phyloP scores from a whole-genome alignment of 2,888 invertebrate genomes.

The Cartodere bifasciata region DNA sequence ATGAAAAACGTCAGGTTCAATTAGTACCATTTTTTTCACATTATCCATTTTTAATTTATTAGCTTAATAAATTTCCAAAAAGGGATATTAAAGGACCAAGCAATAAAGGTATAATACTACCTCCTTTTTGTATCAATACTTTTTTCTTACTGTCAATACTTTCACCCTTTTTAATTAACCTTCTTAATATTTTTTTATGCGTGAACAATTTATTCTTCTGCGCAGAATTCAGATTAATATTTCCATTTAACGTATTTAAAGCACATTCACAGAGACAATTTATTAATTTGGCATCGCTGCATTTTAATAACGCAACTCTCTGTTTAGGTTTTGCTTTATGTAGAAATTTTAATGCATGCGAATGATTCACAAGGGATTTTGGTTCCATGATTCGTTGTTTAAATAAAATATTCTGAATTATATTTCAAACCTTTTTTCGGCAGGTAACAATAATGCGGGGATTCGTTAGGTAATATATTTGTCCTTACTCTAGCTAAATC shows the following conservation, averaged over 20 bases:
- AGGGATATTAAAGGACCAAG: slow-evolving; percentile 7
- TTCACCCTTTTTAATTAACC: slow-evolving; percentile 4
- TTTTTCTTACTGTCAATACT: slow-evolving; percentile 6
- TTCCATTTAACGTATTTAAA: slow-evolving; percentile 7
- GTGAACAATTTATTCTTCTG: slow-evolving; percentile 5
- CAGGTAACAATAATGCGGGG: slow-evolving; percentile 5
- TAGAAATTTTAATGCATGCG: slow-evolving; percentile 5
- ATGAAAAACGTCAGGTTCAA: slow-evolving; percentile 6
- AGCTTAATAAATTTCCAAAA: slow-evolving; percentile 7
- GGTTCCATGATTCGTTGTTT: too few species aligned
- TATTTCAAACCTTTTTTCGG: slow-evolving; percentile 10
- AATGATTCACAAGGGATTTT: too few species aligned
- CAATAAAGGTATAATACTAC: slow-evolving; percentile 5
- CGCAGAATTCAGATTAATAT: slow-evolving; percentile 4
- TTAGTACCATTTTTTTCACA: slow-evolving; percentile 9
- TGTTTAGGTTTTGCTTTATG: slow-evolving; percentile 4
- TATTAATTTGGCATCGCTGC: slow-evolving; percentile 1
- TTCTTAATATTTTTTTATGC: slow-evolving; percentile 7
- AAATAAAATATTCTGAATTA: too few species aligned
- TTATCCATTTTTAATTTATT: slow-evolving; percentile 10
- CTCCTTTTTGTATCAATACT: slow-evolving; percentile 4
- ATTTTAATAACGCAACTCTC: slow-evolving; percentile 6
- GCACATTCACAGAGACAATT: slow-evolving; percentile 6
- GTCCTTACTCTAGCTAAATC: slow-evolving; percentile 12
- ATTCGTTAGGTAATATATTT: slow-evolving; percentile 12